phyloP scores from a whole-genome alignment of 2,888 invertebrate genomes.

The Megaustenia siamemsis region DNA sequence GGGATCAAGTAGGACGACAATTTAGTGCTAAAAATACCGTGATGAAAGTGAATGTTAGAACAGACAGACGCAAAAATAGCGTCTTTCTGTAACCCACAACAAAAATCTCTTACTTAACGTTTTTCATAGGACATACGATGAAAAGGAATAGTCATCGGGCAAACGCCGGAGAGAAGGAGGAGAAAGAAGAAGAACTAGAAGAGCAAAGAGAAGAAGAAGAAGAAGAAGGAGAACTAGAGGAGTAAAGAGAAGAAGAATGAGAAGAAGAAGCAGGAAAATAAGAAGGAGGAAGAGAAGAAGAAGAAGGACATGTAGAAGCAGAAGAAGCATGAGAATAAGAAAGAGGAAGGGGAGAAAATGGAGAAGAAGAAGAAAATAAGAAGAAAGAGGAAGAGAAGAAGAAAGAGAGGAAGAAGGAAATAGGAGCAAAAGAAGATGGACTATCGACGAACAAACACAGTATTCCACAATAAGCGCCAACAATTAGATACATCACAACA shows the following conservation, averaged over 20 bases:
- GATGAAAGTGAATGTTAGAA: no score
- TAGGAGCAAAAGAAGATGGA: neutral
- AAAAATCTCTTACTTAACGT: no score
- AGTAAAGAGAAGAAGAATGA: neutral
- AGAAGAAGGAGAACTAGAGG: neutral
- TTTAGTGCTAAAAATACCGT: no score
- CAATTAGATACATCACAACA: no score
- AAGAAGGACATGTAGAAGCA: neutral
- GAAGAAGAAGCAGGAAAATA: neutral
- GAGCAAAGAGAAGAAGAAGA: neutral
- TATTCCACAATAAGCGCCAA: no score
- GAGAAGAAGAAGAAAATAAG: neutral
- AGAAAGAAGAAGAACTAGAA: no score
- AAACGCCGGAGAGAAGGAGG: no score
- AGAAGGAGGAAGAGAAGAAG: neutral
- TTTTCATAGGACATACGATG: no score
- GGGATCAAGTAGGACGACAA: no score
- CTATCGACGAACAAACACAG: no score
- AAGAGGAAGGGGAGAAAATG: neutral
- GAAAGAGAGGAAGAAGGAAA: neutral
- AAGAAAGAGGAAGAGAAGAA: neutral
- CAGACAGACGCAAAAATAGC: no score
- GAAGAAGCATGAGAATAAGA: neutral
- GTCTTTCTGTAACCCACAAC: no score
- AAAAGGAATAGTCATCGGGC: neutral